These are phyloP conservation scores for Cinclus cinclus DNA, from an alignment of 2,113 vertebrate species.

Conservation along the genomic window DNA sequence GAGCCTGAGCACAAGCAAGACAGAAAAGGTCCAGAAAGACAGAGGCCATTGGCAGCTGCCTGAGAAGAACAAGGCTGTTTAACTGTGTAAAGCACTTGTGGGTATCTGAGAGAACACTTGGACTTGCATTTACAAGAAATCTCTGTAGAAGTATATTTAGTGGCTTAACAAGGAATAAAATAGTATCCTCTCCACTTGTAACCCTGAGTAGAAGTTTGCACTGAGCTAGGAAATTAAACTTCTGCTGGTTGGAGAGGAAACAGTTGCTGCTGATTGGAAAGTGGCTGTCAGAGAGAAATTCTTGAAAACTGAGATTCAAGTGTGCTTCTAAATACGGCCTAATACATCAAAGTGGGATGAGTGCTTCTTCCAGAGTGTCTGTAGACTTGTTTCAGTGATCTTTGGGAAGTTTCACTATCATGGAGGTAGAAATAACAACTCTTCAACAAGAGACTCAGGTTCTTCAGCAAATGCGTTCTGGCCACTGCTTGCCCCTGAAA, in stretches of 20 bases:
- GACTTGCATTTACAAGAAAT: background rate
- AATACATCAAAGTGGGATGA: background rate
- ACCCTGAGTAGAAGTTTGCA: background rate
- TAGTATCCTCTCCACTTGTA: accelerated
- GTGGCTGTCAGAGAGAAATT: background rate
- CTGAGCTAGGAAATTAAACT: background rate
- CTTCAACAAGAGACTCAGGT: background rate
- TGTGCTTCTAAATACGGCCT: background rate
- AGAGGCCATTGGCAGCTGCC: background rate
- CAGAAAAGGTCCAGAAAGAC: background rate
- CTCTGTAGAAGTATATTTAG: background rate
- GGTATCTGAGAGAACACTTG: background rate
- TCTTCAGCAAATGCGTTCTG: background rate
- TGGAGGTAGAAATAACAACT: background rate
- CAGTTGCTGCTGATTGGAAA: background rate
- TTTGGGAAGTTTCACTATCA: background rate
- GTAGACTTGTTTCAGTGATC: background rate
- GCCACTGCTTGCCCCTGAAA: background rate
- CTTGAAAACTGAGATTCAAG: background rate
- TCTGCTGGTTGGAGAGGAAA: background rate
- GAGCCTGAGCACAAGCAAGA: background rate
- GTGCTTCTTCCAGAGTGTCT: background rate
- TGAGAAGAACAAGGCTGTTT: background rate
- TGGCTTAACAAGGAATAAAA: background rate
- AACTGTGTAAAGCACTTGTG: background rate